Evolutionary conservation across 2,113 vertebrate genomes (phyloP), one percentile per base, ranked within the genome.

Genomic region (Ifrita kowaldi): DNA sequence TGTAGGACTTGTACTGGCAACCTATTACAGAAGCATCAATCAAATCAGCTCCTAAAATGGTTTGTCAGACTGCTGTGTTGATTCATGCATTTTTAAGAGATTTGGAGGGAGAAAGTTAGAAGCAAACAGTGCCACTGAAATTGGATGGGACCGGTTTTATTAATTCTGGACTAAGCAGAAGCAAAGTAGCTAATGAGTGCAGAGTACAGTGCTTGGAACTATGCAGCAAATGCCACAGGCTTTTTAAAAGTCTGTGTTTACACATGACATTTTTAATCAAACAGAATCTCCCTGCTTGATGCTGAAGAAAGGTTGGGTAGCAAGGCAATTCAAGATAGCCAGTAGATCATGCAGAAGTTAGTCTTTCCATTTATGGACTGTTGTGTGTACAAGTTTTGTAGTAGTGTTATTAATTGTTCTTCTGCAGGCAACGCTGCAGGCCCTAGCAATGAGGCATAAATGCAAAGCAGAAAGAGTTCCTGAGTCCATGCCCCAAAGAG

Each of bases 11-110:
- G 75, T 90, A 93, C 87, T 93, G 84, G 89, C 83, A 94, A 77
- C 74, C 91, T 96, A 96, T 96, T 97, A 96, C 53, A 93, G 80
- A 85, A 87, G 41, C 92, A 94, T 97, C 91, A 90, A 96, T 96
- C 95, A 96, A 90, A 92, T 62, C 80, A 69, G 55, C 69, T 75
- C 77, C 92, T 92, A 94, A 95, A 89, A 96, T 84, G 44, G 42
- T 78, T 90, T 69, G 76, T 86, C 84, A 52, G 89, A 27, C 68
- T 81, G 68, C 71, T 71, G 37, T 76, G 44, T 91, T 89, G 68
- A 69, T 91, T 63, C 78, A 91, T 74, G 83, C 42, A 89, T 95
- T 89, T 96, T 86, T 60, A 87, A 95, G 89, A 80, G 42, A 64
- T 76, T 77, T 46, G 60, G 39, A 75, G 13, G 37, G 28, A 93